Base-by-base conservation (phyloP, 2,113 vertebrate genomes). In the Cynocephalus volans region DNA sequence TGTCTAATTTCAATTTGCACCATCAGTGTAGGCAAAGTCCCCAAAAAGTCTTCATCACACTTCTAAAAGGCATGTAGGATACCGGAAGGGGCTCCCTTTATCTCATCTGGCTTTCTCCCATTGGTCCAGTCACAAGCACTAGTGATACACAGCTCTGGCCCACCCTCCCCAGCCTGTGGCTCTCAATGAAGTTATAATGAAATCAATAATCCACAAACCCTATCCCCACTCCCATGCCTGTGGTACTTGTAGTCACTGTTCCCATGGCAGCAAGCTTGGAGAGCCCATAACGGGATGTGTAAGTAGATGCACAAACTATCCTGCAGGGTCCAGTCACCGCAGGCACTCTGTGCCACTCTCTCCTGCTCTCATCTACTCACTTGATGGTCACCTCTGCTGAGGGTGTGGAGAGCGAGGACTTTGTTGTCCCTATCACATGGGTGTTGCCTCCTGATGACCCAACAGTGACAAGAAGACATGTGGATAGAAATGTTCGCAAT, bases 271-370 rank as follows among this genome's bases (percentile, higher is more conserved):
- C 24, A 36, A 85, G 41, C 19, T 52, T 24, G 17, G 8, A 60
- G 62, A 69, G 3, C 3, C n/a, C 15, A 4, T 9, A 19, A 50
- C 54, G 26, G 21, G 3, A 31, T 17, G 12, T 8, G 8, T 60
- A 18, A 45, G 73, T 45, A 7, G n/a, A 17, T 36, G n/a, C n/a
- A n/a, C 17, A 56, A 41, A 48, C 26, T 31, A 15, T 8, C 70
- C 3, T 18, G 31, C 23, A 26, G 9, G 26, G 13, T 45, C 15
- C 23, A 17, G 50, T 24, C 14, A 6, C 60, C n/a, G n/a, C 31
- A n/a, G 31, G 24, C 33, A 6, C 14, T 9, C 6, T 17, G 4
- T 3, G 19, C 21, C 1, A 0, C 1, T 52, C 23, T 28, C 13
- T 45, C 19, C 18, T 12, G 15, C 12, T 54, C 48, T 24, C 26